Base-by-base conservation (phyloP, 2,797 vertebrate genomes). In the Esox lucius region DNA sequence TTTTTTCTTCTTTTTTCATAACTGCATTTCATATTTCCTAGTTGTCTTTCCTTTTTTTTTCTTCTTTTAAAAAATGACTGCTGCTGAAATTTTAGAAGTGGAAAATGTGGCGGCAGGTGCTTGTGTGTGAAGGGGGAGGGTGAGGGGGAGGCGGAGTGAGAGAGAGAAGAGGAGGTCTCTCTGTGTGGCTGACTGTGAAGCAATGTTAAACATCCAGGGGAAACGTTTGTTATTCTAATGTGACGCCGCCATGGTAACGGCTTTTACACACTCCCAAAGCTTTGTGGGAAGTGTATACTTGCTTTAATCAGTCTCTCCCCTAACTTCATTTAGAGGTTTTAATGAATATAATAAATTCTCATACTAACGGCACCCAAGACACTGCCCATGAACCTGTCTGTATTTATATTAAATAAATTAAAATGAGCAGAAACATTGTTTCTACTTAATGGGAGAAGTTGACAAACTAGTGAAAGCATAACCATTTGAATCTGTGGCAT, bases 191-290 rank as follows among this genome's bases (percentile, higher is more conserved):
- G 87, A 89, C 87, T 90, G 89, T 86, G 89, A 90, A 90, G 90
- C 88, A 83, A 90, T 91, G 90, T 93, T 90, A 89, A 92, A 93
- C 90, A 92, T 91, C 90, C 89, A 91, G 90, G 88, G 90, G 89
- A 92, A 93, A 92, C 92, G 90, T 93, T 93, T 91, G 91, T 93
- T 91, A 92, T 92, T 93, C 86, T 92, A 93, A 92, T 91, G 91
- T 91, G 90, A 92, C 88, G 87, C 86, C 91, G 87, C 92, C 91
- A 91, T 91, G 91, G 91, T 90, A 91, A 92, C 91, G 85, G 89
- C 88, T 91, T 89, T 87, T 80, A 90, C 83, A 91, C 89, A 91
- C 90, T 92, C 90, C 88, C 86, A 85, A 83, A 89, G 90, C 90
- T 92, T 91, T 92, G 90, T 91, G 85, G 49, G 79, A 84, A 91